phyloP scores from a whole-genome alignment of 1,140 invertebrate genomes.

The Lineus longissimus region DNA sequence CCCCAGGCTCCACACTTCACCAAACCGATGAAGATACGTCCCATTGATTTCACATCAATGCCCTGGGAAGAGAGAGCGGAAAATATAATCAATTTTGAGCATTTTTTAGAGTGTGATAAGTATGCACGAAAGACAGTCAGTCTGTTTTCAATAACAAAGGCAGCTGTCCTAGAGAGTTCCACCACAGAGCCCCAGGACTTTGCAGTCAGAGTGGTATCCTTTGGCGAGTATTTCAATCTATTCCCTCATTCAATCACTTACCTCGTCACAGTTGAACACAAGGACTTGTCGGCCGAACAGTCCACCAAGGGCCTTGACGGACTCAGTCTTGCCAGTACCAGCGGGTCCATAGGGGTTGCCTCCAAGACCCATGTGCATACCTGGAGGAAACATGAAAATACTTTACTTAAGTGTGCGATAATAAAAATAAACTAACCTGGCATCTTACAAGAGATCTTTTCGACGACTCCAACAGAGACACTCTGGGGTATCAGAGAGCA shows the following conservation, averaged over 20 bases:
- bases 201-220: no score
- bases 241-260: no score
- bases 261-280: constrained; percentile 98
- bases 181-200: no score
- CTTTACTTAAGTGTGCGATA: neutral
- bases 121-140: no score
- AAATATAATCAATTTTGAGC: neutral
- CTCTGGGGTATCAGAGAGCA: no score
- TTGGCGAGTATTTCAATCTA: no score
- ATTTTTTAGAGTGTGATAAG: no score
- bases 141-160: no score
- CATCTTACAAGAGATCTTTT: no score
- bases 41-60: constrained; percentile 91
- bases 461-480: no score
- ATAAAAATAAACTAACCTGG: no score
- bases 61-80: constrained; percentile 59
- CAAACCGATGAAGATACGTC: constrained; percentile 83
- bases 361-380: constrained; percentile 90
- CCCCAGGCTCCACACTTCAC: constrained; percentile 96
- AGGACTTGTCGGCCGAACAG: constrained; percentile 87
- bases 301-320: constrained; percentile 88
- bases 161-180: no score
- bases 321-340: constrained; percentile 96
- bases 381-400: constrained; percentile 49
- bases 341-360: constrained; percentile 99